Conservation (phyloP, 2,113 vertebrate genomes). For the Glareola pratincola region DNA sequence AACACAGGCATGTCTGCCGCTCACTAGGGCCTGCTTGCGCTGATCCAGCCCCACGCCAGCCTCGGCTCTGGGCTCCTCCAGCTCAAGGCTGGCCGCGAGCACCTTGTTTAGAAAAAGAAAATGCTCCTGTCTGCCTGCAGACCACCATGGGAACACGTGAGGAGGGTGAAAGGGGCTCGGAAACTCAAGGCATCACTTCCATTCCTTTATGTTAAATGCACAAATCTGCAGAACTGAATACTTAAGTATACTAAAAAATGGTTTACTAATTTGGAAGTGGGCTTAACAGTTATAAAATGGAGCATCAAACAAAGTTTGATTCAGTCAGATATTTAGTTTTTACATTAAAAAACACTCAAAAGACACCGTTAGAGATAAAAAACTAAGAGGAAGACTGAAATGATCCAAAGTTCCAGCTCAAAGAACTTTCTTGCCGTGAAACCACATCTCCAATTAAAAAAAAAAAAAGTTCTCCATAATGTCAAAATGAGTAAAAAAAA, state of each 20-base stretch:
- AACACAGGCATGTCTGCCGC: fast-evolving
- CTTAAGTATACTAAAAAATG: neutral
- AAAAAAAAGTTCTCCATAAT: neutral
- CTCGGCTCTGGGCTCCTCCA: neutral
- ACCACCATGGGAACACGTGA: fast-evolving
- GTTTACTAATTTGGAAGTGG: neutral
- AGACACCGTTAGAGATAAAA: neutral
- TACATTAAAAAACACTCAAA: neutral
- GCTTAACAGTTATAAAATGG: neutral
- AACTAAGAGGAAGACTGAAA: neutral
- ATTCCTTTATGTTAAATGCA: neutral
- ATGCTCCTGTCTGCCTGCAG: neutral
- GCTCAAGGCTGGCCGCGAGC: neutral
- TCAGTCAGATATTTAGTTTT: neutral
- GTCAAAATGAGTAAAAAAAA: neutral
- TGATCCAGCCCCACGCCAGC: neutral
- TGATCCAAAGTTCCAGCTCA: neutral
- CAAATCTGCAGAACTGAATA: neutral
- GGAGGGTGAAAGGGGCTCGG: neutral
- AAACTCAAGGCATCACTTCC: neutral
- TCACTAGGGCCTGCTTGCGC: neutral
- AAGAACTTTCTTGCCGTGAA: neutral
- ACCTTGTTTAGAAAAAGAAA: too few relatives aligned
- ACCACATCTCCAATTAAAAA: neutral
- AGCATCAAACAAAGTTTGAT: neutral